These are phyloP conservation scores for Drosophila percnosoma DNA, from an alignment of 2,888 invertebrate genomes.

Conservation along the genomic window DNA sequence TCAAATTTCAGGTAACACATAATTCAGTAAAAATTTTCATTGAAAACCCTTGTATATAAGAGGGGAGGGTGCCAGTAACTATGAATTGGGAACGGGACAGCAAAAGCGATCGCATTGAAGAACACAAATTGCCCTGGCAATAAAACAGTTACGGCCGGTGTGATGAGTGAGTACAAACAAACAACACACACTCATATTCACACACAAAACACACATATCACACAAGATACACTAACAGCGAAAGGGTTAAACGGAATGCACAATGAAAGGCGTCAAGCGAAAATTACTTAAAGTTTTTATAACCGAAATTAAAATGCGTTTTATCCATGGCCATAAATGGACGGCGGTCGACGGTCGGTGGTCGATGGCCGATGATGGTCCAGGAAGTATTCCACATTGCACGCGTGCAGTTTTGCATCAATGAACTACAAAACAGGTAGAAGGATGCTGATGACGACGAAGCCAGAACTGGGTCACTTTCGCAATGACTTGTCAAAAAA, in stretches of 20 bases:
- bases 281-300: conserved; percentile 66
- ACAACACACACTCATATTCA: conserved; percentile 13
- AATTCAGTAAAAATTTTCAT: conserved; percentile 54
- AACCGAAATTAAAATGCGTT: conserved; percentile 75
- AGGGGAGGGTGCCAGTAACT: background rate
- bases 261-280: conserved; percentile 71
- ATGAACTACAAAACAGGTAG: conserved; percentile 71
- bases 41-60: conserved; percentile 45
- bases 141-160: conserved; percentile 64
- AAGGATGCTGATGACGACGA: conserved; percentile 41
- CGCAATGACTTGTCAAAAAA: conserved; percentile 76
- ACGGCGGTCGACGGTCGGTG: conserved; percentile 22
- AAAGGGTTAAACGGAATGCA: conserved; percentile 76
- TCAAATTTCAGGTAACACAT: conserved; percentile 53
- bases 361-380: conserved; percentile 14
- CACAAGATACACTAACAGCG: conserved; percentile 50
- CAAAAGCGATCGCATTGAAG: conserved; percentile 25
- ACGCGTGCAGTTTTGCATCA: conserved; percentile 69
- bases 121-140: conserved; percentile 50
- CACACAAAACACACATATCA: conserved; percentile 21
- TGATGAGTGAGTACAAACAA: conserved; percentile 57
- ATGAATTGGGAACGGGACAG: background rate
- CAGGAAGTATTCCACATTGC: conserved; percentile 67
- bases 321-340: conserved; percentile 73
- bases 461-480: conserved; percentile 75